Conservation (phyloP, 1,140 invertebrate species). For the Reticulitermes speratus region DNA sequence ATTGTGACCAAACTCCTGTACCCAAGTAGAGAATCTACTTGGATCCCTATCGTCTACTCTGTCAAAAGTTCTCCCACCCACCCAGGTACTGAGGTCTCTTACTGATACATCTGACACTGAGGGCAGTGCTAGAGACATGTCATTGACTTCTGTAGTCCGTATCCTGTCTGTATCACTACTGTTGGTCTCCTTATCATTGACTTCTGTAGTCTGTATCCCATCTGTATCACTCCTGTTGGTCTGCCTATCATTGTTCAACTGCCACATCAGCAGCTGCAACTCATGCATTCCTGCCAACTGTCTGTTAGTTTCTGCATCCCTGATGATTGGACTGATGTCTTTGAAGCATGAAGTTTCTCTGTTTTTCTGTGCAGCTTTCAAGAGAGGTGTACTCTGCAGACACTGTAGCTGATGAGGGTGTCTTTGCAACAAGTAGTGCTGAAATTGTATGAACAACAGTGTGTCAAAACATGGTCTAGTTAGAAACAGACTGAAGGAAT, state of each 20-base stretch:
- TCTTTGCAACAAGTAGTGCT: not conserved
- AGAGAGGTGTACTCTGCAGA: constrained; percentile 36
- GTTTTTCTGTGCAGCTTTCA: not conserved
- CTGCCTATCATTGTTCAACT: not conserved
- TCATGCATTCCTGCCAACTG: not conserved
- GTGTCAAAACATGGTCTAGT: too few relatives aligned
- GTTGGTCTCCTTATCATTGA: not conserved
- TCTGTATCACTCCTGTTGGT: too few relatives aligned
- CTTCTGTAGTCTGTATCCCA: too few relatives aligned
- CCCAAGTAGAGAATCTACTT: constrained; percentile 35
- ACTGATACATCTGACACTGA: constrained; percentile 47
- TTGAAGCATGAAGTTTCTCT: not conserved
- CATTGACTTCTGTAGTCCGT: constrained; percentile 33
- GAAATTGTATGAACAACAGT: not conserved
- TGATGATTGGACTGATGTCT: constrained; percentile 23
- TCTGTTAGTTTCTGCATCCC: not conserved
- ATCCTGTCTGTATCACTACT: not conserved
- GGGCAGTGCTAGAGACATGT: constrained; percentile 35
- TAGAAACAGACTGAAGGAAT: too few relatives aligned
- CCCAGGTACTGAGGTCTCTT: constrained; percentile 57
- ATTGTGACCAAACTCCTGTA: constrained; percentile 37
- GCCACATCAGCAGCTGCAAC: not conserved
- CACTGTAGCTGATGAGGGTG: constrained; percentile 29
- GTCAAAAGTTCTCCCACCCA: constrained; percentile 44
- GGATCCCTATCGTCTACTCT: constrained; percentile 33